Base-by-base conservation (phyloP, 2,797 vertebrate species). In the Loris lydekkerianus region DNA sequence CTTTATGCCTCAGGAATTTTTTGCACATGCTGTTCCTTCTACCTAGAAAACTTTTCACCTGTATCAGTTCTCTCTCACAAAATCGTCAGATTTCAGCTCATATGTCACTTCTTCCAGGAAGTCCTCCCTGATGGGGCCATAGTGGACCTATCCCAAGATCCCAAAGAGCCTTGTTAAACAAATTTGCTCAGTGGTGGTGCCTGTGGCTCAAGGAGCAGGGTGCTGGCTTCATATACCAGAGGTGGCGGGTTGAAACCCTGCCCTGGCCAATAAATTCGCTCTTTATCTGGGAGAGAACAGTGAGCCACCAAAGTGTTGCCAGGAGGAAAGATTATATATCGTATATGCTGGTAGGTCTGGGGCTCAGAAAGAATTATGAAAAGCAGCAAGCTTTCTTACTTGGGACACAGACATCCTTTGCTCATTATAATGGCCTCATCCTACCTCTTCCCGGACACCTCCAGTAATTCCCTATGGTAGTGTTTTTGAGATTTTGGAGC, bases 31-130 rank as follows among this genome's bases (percentile, higher is more conserved):
- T 80, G 20, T 75, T 81, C 25, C 82, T 84, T 23, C n/a, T 73
- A 58, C 58, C 65, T 89, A 18, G 80, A 75, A 80, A 67, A 31
- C 86, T 80, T 49, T 95, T 80, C 73, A 65, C 18, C 29, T 37
- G 18, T 6, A 75, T 43, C 23, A 27, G 31, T 63, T 81, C 21
- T 70, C 43, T 15, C 14, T 25, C 43, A 89, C 14, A 43, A 81
- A 46, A 56, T 5, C 5, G 21, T 10, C 37, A 72, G 85, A 73
- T 85, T 92, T 92, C 89, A 76, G 73, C 27, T 82, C 73, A 46
- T 76, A 76, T 31, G 53, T 86, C 69, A 34, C 69, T 93, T 82
- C 61, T 61, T 86, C 49, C 60, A 90, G 81, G 65, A 81, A 61
- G 72, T 60, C 31, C 49, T 86, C 46, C 61, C 86, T 29, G 23